A percentile compares a stretch with the other conserved stretches of the same genome.
Evolutionary conservation across 1,140 invertebrate genomes (phyloP).

Genomic region (Drosophila nigromelanica): DNA sequence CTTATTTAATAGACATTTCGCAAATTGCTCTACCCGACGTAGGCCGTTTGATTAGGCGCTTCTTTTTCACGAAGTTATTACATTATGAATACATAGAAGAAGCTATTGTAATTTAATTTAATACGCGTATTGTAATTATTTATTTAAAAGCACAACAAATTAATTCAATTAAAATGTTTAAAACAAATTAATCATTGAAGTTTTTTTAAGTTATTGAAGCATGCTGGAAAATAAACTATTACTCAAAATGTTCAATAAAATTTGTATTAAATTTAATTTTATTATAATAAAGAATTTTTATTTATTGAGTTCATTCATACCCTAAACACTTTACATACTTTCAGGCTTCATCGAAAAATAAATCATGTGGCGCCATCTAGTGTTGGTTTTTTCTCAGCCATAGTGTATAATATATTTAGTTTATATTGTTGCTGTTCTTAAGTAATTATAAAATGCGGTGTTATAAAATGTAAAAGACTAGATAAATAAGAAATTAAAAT

Average conservation of each 20-base stretch:
- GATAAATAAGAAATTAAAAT: too few species aligned
- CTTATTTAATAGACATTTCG: slow-evolving; percentile 52
- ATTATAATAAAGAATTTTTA: too few species aligned
- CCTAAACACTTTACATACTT: too few species aligned
- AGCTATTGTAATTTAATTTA: slow-evolving; percentile 80
- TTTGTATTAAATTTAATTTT: too few species aligned
- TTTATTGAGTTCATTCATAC: too few species aligned
- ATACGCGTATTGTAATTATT: slow-evolving; percentile 77
- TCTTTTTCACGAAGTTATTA: slow-evolving; percentile 58
- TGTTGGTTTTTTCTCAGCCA: neutral
- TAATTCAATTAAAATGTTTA: slow-evolving; percentile 79
- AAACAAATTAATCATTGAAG: slow-evolving; percentile 40
- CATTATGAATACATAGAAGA: slow-evolving; percentile 50
- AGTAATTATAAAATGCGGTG: too few species aligned
- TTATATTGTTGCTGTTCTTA: neutral
- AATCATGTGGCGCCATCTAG: slow-evolving; percentile 16
- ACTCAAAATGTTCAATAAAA: neutral
- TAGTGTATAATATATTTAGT: too few species aligned
- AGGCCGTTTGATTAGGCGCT: slow-evolving; percentile 65
- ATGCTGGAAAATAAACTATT: too few species aligned
- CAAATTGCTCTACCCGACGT: slow-evolving; percentile 33
- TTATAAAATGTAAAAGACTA: too few species aligned
- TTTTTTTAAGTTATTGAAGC: too few species aligned
- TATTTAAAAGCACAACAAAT: slow-evolving; percentile 76
- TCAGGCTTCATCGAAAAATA: neutral